Evolutionary conservation across 2,888 invertebrate genomes (phyloP), one percentile per base, ranked within the genome.

Genomic region (Scaptomyza caliginosa): DNA sequence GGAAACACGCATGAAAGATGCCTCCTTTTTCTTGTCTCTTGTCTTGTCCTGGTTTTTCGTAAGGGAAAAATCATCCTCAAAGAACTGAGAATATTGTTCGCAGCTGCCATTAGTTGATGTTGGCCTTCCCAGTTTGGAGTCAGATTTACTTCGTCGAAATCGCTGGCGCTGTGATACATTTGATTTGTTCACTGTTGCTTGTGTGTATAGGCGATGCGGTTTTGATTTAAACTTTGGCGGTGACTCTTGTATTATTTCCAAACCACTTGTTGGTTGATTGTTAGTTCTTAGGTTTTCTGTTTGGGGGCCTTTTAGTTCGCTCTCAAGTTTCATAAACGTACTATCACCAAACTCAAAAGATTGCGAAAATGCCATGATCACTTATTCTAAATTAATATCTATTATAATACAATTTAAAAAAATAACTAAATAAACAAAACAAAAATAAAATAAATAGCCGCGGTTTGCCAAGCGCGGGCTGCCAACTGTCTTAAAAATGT

Each of bases 301-400:
- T 3, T 77, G 69, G 11, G 81, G 77, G 23, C 55, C 72, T 32
- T 85, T 83, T 8, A 76, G 67, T 50, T 84, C 85, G 40, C 66
- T 84, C 56, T 90, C 91, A 36, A 91, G 60, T 54, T 89, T 83
- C 77, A 88, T 77, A 28, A 91, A 84, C 0, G 90, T 90, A 50
- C 89, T 90, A 46, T 90, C 89, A 2, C 90, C 90, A 48, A 91
- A 77, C 13, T 87, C 81, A 17, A 91, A 84, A 0, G 91, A 91
- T 64, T 91, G 89, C 0, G 91, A 90, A 67, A 91, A 91, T 1
- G 86, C 86, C 91, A 91, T 91, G 10, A 3, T 3, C n/a, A 3
- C 6, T 1, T 28, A 19, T 38, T 39, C 3, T 6, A 49, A 21
- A 24, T 40, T 49, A 23, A 28, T 34, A 3, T 21, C 43, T 54